Evolutionary conservation across 2,113 vertebrate genomes (phyloP).

Genomic region (Scortum barcoo): DNA sequence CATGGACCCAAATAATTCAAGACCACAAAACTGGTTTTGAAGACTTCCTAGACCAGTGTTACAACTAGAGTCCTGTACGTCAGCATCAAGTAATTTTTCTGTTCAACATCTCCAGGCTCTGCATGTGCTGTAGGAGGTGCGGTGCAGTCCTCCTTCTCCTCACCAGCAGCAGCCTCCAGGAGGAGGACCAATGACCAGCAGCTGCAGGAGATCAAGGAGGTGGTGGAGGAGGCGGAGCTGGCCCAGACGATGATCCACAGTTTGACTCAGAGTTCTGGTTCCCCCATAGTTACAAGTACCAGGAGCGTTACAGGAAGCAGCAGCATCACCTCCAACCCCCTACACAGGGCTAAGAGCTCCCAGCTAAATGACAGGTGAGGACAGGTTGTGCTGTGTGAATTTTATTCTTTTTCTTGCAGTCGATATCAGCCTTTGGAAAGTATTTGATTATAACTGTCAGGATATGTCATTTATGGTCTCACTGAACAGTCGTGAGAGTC

Average conservation of each 20-base stretch:
- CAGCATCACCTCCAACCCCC: slow-evolving; percentile 75
- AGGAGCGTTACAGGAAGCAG: slow-evolving; percentile 89
- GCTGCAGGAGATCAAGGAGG: slow-evolving; percentile 86
- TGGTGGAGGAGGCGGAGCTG: slow-evolving; percentile 86
- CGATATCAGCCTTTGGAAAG: background rate
- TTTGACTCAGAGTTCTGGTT: slow-evolving; percentile 82
- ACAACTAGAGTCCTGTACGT: background rate
- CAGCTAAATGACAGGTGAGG: slow-evolving; percentile 90
- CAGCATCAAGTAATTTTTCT: background rate
- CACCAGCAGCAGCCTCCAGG: slow-evolving; percentile 77
- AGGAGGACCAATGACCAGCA: slow-evolving; percentile 82
- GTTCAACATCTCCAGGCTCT: slow-evolving; percentile 25
- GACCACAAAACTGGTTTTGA: background rate
- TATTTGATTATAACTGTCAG: background rate
- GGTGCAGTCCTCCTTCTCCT: slow-evolving; percentile 38
- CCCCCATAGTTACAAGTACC: slow-evolving; percentile 82
- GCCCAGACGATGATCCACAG: slow-evolving; percentile 85
- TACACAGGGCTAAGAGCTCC: slow-evolving; percentile 85
- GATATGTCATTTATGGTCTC: slow-evolving; percentile 4
- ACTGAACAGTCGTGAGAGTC: slow-evolving; percentile 64
- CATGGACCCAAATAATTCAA: background rate
- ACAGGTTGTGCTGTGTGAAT: slow-evolving; percentile 12
- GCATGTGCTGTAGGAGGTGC: slow-evolving; percentile 22
- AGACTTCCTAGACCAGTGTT: background rate
- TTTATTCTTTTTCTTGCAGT: background rate